These are phyloP conservation scores for Cataglyphis hispanica DNA, from an alignment of 1,140 invertebrate species.

Conservation along the genomic window DNA sequence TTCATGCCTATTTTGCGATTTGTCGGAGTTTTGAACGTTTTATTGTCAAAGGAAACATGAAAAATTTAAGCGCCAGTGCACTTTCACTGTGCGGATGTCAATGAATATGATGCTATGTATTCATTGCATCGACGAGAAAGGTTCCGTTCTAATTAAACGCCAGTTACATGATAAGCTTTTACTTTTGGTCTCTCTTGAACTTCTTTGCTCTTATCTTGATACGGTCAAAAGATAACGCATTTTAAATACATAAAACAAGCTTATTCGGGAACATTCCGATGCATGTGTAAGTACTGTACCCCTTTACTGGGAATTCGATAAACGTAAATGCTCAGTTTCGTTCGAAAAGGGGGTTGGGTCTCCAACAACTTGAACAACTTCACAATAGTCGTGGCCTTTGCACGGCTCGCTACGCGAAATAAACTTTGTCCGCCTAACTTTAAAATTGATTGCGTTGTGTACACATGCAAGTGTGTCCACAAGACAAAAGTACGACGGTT, in stretches of 20 bases:
- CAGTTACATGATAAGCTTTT: background rate
- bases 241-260: constrained; percentile 43
- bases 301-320: constrained; percentile 39
- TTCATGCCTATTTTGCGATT: constrained; percentile 17
- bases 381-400: constrained; percentile 74
- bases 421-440: constrained; percentile 81
- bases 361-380: constrained; percentile 77
- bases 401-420: constrained; percentile 67
- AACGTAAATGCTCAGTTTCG: constrained; percentile 66
- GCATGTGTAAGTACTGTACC: constrained; percentile 24
- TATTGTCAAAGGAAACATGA: background rate
- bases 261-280: constrained; percentile 21
- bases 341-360: constrained; percentile 37
- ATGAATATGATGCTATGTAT: background rate
- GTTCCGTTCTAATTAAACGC: background rate
- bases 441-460: constrained; percentile 77
- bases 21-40: background rate
- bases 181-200: background rate
- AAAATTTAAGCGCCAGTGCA: background rate
- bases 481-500: constrained; percentile 31
- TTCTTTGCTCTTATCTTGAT: constrained; percentile 23
- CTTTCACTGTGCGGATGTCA: background rate
- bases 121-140: background rate
- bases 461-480: constrained; percentile 59
- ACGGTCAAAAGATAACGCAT: constrained; percentile 5